These are phyloP conservation scores for Andrena chrysosceles DNA, from an alignment of 2,888 invertebrate species.

Conservation along the genomic window DNA sequence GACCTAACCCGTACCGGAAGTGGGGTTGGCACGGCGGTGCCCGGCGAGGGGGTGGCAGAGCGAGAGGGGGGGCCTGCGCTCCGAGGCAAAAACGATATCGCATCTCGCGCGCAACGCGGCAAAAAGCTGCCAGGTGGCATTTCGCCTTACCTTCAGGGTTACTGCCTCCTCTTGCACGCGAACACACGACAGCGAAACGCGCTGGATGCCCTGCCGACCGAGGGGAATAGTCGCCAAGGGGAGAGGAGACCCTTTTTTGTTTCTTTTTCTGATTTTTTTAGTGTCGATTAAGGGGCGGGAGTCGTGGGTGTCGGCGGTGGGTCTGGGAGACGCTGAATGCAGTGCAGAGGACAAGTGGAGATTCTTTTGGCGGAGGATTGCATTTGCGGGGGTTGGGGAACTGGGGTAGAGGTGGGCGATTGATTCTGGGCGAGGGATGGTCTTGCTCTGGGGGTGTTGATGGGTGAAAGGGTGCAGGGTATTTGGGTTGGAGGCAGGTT, in stretches of 20 bases:
- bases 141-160: conserved; percentile 82
- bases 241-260: background rate
- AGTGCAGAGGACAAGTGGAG: too few species aligned
- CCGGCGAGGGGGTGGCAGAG: conserved; percentile 31
- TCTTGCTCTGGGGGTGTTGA: background rate
- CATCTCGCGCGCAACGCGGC: conserved; percentile 76
- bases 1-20: conserved; percentile 75
- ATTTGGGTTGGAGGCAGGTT: background rate
- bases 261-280: background rate
- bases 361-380: too few species aligned
- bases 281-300: background rate
- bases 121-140: conserved; percentile 85
- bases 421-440: background rate
- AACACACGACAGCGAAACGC: conserved; percentile 58
- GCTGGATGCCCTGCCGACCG: conserved; percentile 32
- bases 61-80: conserved; percentile 54
- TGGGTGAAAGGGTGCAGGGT: background rate
- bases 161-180: conserved; percentile 76
- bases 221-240: background rate
- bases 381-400: too few species aligned
- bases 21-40: conserved; percentile 67
- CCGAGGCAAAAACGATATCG: conserved; percentile 82
- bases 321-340: background rate
- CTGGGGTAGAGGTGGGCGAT: background rate
- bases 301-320: background rate